A percentile compares a stretch with the other conserved stretches of the same genome.
These are phyloP conservation scores for Thecophora atra DNA, from an alignment of 2,888 invertebrate species.

Conservation along the genomic window DNA sequence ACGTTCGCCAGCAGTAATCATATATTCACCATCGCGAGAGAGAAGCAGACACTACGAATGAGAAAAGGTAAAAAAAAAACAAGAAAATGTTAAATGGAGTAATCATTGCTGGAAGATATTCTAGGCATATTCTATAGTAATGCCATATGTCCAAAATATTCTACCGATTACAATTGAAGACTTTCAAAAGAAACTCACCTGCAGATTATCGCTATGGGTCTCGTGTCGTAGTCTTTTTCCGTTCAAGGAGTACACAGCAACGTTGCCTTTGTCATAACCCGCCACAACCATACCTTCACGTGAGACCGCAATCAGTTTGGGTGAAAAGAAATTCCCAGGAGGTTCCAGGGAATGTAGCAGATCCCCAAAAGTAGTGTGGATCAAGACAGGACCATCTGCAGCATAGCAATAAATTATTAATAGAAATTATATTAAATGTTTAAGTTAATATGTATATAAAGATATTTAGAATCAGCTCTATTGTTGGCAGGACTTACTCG, in stretches of 20 bases:
- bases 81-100: constrained; percentile 4
- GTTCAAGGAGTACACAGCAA: constrained; percentile 94
- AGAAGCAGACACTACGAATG: constrained; percentile 82
- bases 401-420: constrained; percentile 3
- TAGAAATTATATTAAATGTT: neutral
- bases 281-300: constrained; percentile 96
- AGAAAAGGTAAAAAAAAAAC: constrained; percentile 35
- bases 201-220: constrained; percentile 93
- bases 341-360: constrained; percentile 89
- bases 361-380: constrained; percentile 98
- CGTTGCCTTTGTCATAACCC: constrained; percentile 90
- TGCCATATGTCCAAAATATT: too few relatives aligned
- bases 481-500: constrained; percentile 66
- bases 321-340: constrained; percentile 78
- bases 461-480: too few relatives aligned
- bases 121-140: too few relatives aligned
- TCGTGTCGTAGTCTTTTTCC: constrained; percentile 89
- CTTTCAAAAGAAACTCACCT: constrained; percentile 70
- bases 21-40: constrained; percentile 98
- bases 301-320: constrained; percentile 91
- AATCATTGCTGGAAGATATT: too few relatives aligned
- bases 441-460: neutral
- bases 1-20: constrained; percentile 96
- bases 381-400: constrained; percentile 92
- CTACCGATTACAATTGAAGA: too few relatives aligned